Conservation (phyloP, 2,888 invertebrate species). For the Timema cristinae region DNA sequence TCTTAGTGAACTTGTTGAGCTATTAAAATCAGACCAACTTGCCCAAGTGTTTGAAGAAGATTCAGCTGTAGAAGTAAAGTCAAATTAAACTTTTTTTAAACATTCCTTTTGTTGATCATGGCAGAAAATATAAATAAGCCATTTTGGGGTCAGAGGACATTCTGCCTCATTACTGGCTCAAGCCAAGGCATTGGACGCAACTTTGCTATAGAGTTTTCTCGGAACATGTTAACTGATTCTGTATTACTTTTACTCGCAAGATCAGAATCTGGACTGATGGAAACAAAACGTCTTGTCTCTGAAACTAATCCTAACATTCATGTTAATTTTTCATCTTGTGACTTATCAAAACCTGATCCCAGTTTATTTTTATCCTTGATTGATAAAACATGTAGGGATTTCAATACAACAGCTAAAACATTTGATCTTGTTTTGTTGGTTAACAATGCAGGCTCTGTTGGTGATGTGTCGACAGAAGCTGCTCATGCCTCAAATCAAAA, state of each 20-base stretch:
- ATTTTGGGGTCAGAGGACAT: constrained; percentile 40
- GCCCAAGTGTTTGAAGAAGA: constrained; percentile 39
- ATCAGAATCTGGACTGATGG: constrained; percentile 59
- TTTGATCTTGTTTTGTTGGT: constrained; percentile 71
- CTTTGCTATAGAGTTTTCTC: constrained; percentile 68
- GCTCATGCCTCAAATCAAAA: constrained; percentile 59
- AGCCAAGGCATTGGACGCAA: constrained; percentile 83
- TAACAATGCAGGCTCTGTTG: constrained; percentile 85
- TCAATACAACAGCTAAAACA: constrained; percentile 42
- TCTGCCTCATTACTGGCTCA: constrained; percentile 72
- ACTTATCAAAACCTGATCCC: constrained; percentile 53
- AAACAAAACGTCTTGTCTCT: constrained; percentile 52
- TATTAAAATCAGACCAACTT: constrained; percentile 49
- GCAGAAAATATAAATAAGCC: not conserved
- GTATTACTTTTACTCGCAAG: constrained; percentile 73
- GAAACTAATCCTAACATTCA: constrained; percentile 48
- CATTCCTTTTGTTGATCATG: too few species aligned
- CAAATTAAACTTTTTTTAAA: too few species aligned
- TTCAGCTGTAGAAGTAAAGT: constrained; percentile 31
- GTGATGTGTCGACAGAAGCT: constrained; percentile 62
- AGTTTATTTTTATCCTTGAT: constrained; percentile 44
- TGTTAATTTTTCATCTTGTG: constrained; percentile 52
- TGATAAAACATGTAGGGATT: constrained; percentile 41
- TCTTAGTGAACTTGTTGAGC: constrained; percentile 47
- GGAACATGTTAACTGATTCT: constrained; percentile 62